Percentiles rank a stretch among this genome's conserved stretches.
Evolutionary conservation across 1,140 invertebrate species (phyloP).

Genomic region (Pseudomyrmex sp.): DNA sequence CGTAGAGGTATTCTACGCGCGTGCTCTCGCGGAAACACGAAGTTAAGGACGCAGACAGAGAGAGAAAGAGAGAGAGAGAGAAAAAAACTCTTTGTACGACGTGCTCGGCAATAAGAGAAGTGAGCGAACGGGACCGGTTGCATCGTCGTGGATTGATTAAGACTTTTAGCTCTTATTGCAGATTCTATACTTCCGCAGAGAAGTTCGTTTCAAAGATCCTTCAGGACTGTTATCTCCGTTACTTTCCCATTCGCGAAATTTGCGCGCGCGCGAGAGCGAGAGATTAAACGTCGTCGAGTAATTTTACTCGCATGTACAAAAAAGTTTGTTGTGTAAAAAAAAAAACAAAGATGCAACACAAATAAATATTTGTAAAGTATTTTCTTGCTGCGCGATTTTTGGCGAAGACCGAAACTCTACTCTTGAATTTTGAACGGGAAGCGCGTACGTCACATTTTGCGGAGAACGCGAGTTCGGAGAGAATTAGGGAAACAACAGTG

Average conservation of each 20-base stretch:
- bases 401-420: too few relatives aligned
- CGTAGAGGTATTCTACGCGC: constrained; percentile 37
- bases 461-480: background rate
- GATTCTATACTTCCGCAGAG: constrained; percentile 8
- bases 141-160: constrained; percentile 50
- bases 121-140: constrained; percentile 20
- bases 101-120: constrained; percentile 28
- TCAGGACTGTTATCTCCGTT: constrained; percentile 1
- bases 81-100: constrained; percentile 19
- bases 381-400: too few relatives aligned
- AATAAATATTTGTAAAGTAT: too few relatives aligned
- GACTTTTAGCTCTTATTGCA: constrained; percentile 13
- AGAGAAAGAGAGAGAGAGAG: constrained; percentile 6
- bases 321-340: too few relatives aligned
- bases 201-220: background rate
- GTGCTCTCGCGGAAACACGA: constrained; percentile 17
- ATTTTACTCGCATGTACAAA: too few relatives aligned
- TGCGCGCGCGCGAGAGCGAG: too few relatives aligned
- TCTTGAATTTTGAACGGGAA: background rate
- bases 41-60: constrained; percentile 42
- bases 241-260: background rate
- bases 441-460: background rate
- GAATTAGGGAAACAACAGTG: constrained; percentile 26
- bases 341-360: too few relatives aligned
- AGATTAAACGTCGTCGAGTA: too few relatives aligned